Percentiles rank a stretch among this genome's conserved stretches.
Conservation (phyloP, 2,113 vertebrate species). For the Mesoclemmys tuberculata region DNA sequence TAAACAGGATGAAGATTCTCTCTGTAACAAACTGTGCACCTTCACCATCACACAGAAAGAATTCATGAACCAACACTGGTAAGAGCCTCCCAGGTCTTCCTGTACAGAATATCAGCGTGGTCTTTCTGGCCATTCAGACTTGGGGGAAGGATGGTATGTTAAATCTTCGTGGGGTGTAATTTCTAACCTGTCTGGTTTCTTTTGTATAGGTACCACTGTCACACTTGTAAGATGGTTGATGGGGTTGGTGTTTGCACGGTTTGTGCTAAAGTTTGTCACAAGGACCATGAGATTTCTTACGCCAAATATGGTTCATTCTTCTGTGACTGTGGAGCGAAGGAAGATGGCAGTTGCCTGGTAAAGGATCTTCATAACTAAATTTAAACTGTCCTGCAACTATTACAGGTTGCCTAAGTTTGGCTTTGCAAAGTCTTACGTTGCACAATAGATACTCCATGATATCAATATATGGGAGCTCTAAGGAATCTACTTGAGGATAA, state of each 20-base stretch:
- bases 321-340: slow-evolving; percentile 99
- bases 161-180: background rate
- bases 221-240: slow-evolving; percentile 99
- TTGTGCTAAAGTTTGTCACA: slow-evolving; percentile 99
- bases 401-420: background rate
- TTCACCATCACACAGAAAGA: slow-evolving; percentile 99
- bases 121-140: slow-evolving; percentile 84
- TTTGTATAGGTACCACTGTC: slow-evolving; percentile 95
- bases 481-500: background rate
- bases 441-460: background rate
- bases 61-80: slow-evolving; percentile 99
- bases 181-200: background rate
- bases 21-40: slow-evolving; percentile 98
- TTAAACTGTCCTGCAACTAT: background rate
- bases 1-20: slow-evolving; percentile 96
- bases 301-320: slow-evolving; percentile 99
- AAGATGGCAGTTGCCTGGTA: slow-evolving; percentile 99
- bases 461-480: rapidly evolving
- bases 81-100: slow-evolving; percentile 63
- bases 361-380: slow-evolving; percentile 62
- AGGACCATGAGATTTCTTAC: slow-evolving; percentile 99
- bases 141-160: slow-evolving; percentile 65
- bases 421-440: background rate
- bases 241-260: slow-evolving; percentile 99
- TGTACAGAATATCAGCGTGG: slow-evolving; percentile 59